Conservation (phyloP, 2,113 vertebrate species). For the Theristicus caerulescens region DNA sequence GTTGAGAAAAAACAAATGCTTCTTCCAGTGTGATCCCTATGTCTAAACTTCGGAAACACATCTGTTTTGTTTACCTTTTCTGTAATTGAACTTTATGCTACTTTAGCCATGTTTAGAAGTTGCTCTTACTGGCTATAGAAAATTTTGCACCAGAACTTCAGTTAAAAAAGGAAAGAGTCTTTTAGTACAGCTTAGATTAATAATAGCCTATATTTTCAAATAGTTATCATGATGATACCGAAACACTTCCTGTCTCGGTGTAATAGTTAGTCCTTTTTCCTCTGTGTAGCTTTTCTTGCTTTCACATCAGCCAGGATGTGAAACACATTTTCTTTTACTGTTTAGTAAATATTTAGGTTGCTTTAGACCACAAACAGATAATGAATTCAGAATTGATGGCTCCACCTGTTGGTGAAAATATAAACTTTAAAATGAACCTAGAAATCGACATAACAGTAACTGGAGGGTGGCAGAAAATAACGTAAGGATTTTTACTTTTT, state of each 20-base stretch:
- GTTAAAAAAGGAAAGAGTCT: background rate
- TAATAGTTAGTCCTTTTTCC: background rate
- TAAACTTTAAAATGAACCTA: background rate
- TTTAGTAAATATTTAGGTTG: background rate
- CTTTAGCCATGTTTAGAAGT: background rate
- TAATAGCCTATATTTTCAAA: background rate
- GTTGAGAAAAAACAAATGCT: background rate
- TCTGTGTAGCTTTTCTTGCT: background rate
- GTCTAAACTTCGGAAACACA: background rate
- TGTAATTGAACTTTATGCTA: background rate
- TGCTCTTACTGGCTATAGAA: background rate
- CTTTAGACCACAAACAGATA: background rate
- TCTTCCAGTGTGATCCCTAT: background rate
- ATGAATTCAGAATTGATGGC: background rate
- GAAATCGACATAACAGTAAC: background rate
- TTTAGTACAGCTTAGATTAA: background rate
- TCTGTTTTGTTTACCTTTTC: background rate
- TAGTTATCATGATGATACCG: background rate
- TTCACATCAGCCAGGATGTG: background rate
- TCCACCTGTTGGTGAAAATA: constrained; percentile 17
- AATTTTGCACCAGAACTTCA: background rate
- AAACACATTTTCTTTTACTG: background rate
- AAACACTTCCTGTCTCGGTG: background rate
- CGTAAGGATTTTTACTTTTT: background rate
- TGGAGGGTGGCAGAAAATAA: background rate